Evolutionary conservation across 2,888 invertebrate genomes (phyloP), one percentile per base, ranked within the genome.

Genomic region (Brachyptera risi): DNA sequence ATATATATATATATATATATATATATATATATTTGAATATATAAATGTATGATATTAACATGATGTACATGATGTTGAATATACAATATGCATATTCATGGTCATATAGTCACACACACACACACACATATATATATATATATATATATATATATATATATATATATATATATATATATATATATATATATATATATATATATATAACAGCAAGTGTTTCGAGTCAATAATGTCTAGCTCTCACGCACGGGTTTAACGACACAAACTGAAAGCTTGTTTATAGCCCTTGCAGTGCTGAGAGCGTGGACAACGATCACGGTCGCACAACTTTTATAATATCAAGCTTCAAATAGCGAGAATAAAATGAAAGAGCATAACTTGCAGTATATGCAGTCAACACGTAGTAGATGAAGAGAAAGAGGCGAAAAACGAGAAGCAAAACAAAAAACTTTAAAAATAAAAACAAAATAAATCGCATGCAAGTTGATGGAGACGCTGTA

Each of bases 281-380:
- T 42, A 21, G 11, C 15, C 15, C 15, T 42, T 42, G 17, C 3
- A 19, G 11, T 3, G 42, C n/a, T 5, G 11, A 5, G 11, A 31
- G 35, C 7, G 17, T 15, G 11, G 4, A 40, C n/a, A 7, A 15
- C 42, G 21, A 23, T 49, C 2, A n/a, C 47, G 26, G 9, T 4
- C 5, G 5, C 49, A 49, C 23, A 49, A 24, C 59, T 59, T 59
- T 59, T 58, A 58, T 58, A 35, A 26, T 40, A 37, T 50, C 35
- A 19, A 17, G 49, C 38, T 13, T 24, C 13, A 44, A 47, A 58
- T 47, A 2, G 47, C 47, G 24, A 23, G 35, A 37, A 59, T 59
- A 50, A 59, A 59, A 59, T 50, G 35, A 59, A 21, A 51, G 27
- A 31, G 31, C 27, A 51, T 51, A 31, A 27, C 17, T 4, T 51